Conservation (phyloP, 2,113 vertebrate species). For the Nibea albiflora region DNA sequence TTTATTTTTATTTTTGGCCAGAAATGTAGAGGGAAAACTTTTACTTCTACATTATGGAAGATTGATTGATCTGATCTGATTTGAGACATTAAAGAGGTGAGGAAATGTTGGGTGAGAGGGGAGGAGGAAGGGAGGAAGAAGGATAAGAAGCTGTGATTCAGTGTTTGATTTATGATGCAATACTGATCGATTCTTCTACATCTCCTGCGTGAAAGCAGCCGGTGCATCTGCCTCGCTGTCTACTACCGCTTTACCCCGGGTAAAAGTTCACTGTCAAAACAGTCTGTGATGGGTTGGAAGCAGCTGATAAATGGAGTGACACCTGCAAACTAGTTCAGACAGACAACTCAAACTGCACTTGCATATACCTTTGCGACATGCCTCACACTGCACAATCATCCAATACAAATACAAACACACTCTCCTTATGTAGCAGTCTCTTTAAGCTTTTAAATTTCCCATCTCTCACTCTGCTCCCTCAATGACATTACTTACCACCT, state of each 20-base stretch:
- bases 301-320: background rate
- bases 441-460: no score
- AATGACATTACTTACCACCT: no score
- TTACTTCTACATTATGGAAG: background rate
- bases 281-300: constrained; percentile 16
- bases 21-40: background rate
- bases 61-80: background rate
- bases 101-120: constrained; percentile 24
- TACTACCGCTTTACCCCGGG: background rate
- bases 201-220: constrained; percentile 35
- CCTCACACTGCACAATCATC: no score
- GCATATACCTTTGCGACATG: no score
- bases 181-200: constrained; percentile 51
- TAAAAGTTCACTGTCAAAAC: constrained; percentile 43
- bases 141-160: constrained; percentile 44
- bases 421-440: no score
- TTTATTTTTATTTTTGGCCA: background rate
- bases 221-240: constrained; percentile 32
- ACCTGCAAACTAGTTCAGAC: no score
- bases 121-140: constrained; percentile 23
- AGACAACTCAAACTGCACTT: no score
- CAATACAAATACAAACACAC: no score
- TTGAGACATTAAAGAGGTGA: constrained; percentile 47
- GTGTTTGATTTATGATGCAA: constrained; percentile 54
- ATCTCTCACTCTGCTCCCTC: no score